Evolutionary conservation across 64 coral and sea anemone species (phyloP).

Genomic region (Actinia equina): DNA sequence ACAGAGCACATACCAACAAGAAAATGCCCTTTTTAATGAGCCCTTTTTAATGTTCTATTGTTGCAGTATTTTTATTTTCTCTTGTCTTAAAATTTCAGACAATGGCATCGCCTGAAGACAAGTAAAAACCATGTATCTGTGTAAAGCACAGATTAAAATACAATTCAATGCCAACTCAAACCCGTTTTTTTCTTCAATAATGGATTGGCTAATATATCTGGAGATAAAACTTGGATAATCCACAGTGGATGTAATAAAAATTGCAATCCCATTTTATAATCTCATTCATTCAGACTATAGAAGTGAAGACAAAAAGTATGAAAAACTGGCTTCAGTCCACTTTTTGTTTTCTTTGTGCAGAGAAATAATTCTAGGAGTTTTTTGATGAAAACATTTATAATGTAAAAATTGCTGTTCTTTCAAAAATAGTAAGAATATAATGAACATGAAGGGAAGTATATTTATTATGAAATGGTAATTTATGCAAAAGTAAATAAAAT

Average conservation of each 20-base stretch:
- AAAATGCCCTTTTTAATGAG: too few species aligned
- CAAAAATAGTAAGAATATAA: neutral
- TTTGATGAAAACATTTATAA: neutral
- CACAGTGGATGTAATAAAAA: too few species aligned
- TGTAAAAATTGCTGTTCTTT: neutral
- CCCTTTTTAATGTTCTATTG: too few species aligned
- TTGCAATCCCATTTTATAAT: neutral
- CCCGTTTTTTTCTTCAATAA: too few species aligned
- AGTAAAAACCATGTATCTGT: neutral
- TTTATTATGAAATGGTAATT: neutral
- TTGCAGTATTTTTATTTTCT: neutral
- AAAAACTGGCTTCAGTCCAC: neutral
- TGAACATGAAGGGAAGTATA: neutral
- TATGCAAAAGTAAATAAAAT: conserved; percentile 14
- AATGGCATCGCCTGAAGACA: conserved; percentile 33
- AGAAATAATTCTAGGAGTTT: neutral
- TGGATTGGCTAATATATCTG: too few species aligned
- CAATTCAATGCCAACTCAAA: too few species aligned
- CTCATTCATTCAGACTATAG: neutral
- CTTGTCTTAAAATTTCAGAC: neutral
- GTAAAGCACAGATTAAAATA: too few species aligned
- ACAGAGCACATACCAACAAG: too few species aligned
- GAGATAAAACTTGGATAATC: too few species aligned
- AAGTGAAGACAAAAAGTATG: neutral
- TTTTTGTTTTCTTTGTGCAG: neutral